phyloP scores from a whole-genome alignment of 2,113 vertebrate species.

The Picathartes gymnocephalus region DNA sequence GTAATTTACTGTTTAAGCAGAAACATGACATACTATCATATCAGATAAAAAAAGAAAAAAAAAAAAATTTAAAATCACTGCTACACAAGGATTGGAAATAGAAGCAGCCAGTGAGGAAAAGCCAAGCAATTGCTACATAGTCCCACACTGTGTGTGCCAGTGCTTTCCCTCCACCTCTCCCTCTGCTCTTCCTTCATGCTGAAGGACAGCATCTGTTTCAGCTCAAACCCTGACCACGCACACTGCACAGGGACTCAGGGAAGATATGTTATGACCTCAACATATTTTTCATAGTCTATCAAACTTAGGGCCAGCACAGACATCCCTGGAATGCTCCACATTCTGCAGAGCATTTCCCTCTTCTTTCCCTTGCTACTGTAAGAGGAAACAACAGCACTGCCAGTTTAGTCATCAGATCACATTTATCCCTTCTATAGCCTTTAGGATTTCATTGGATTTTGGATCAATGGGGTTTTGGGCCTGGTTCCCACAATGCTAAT shows the following conservation, averaged over 20 bases:
- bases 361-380: neutral
- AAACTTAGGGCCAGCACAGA: neutral
- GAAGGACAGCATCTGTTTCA: constrained; percentile 11
- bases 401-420: neutral
- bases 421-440: neutral
- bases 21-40: neutral
- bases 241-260: neutral
- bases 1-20: neutral
- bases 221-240: neutral
- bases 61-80: neutral
- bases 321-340: neutral
- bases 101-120: neutral
- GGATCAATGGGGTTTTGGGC: neutral
- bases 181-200: neutral
- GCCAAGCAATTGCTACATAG: neutral
- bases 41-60: neutral
- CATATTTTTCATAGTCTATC: neutral
- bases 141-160: rapidly evolving
- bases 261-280: neutral
- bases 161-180: rapidly evolving
- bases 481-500: neutral
- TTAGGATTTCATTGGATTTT: neutral
- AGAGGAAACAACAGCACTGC: neutral
- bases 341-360: neutral
- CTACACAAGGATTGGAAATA: neutral